Evolutionary conservation across 53 echinoderm and acorn worm genomes (phyloP), one percentile per base, ranked within the genome.

Genomic region (Glandiceps talaboti): DNA sequence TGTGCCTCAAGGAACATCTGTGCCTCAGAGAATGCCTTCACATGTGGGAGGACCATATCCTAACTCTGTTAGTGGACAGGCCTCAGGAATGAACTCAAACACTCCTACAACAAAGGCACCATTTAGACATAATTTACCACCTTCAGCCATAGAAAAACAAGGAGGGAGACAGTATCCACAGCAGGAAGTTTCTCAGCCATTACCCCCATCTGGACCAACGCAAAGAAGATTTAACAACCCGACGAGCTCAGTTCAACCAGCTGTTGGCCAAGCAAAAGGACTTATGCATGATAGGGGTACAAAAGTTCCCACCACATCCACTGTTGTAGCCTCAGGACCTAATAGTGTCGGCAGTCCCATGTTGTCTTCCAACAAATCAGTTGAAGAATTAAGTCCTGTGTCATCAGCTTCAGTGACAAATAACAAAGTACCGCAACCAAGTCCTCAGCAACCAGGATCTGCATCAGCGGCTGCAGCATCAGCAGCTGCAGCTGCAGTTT

Each of bases 351-450:
- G 74, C 33, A 86, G 74, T 45, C 64, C 64, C 20, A 45, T 45
- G 64, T 12, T 45, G 64, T 45, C 64, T 31, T 79, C 80, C 10
- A 28, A 83, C n/a, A 83, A 80, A 29, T 33, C 85, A 30, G 33
- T 27, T 0, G 85, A 80, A 80, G 76, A 45, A 75, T 76, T 79
- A 30, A 45, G 74, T 74, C 79, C 64, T 45, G 6, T 45, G 30
- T 26, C 80, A 27, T 31, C 30, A 75, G 30, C 74, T 28, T 74
- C 75, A 28, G 29, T 79, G 30, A 75, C 75, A 1, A 74, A 64
- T 75, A 87, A 64, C 33, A 75, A 82, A 75, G 79, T 32, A 30
- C 81, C 83, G 29, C 81, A 32, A 30, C 76, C 76, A 76, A 78
- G 32, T 30, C 79, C 29, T 64, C 83, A 28, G 31, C 74, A 72